Percentiles rank a stretch among this genome's conserved stretches.
Evolutionary conservation across 2,888 invertebrate genomes (phyloP).

Genomic region (Carterocephalus palaemon): DNA sequence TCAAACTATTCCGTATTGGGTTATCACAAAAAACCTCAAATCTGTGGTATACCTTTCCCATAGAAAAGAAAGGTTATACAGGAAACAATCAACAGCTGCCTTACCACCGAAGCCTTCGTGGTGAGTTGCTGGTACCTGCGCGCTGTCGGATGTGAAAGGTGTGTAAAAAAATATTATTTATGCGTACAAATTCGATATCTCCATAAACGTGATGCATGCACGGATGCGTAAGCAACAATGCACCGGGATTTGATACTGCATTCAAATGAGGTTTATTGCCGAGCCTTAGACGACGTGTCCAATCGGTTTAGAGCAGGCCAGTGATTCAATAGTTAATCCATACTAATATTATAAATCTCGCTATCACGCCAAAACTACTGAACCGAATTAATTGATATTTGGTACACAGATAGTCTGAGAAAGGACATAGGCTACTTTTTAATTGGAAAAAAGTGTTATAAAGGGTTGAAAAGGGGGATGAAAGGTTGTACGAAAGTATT

Average conservation of each 20-base stretch:
- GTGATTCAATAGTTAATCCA: neutral
- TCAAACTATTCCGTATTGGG: slow-evolving; percentile 1
- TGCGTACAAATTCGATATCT: slow-evolving; percentile 27
- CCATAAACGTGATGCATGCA: slow-evolving; percentile 44
- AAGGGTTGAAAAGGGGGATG: too few relatives aligned
- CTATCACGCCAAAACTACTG: too few relatives aligned
- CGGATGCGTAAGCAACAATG: slow-evolving; percentile 54
- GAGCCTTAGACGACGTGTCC: neutral
- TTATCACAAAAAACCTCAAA: neutral
- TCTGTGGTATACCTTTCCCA: slow-evolving; percentile 45
- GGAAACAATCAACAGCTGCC: slow-evolving; percentile 57
- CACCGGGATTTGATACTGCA: slow-evolving; percentile 34
- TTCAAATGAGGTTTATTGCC: slow-evolving; percentile 29
- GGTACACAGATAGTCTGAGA: too few relatives aligned
- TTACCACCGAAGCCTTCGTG: slow-evolving; percentile 40
- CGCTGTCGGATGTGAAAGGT: slow-evolving; percentile 71
- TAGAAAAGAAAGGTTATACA: slow-evolving; percentile 38
- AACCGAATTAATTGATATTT: too few relatives aligned
- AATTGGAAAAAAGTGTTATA: too few relatives aligned
- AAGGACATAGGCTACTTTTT: too few relatives aligned
- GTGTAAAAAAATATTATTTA: slow-evolving; percentile 57
- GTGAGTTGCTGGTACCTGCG: slow-evolving; percentile 50
- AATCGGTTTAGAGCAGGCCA: neutral
- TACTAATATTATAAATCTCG: too few relatives aligned
- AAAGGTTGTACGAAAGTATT: too few relatives aligned